These are phyloP conservation scores for Podotricha telesiphe DNA, from an alignment of 2,888 invertebrate genomes.

Conservation along the genomic window DNA sequence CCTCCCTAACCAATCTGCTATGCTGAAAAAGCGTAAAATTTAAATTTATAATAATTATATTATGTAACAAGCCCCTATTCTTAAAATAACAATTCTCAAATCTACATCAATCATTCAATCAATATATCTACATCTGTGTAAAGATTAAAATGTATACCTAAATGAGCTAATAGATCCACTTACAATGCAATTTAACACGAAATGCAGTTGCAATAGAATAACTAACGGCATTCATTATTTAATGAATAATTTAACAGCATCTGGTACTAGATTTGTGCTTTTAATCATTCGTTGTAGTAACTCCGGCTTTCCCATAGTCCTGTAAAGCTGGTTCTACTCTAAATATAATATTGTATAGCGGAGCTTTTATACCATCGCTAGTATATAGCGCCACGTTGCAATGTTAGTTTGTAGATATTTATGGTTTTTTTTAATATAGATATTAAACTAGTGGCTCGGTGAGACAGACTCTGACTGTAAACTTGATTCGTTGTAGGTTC, in stretches of 20 bases:
- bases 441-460: too few species aligned
- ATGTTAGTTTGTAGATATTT: too few species aligned
- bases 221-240: slow-evolving; percentile 69
- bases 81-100: too few species aligned
- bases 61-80: too few species aligned
- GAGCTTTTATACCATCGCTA: not conserved
- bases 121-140: not conserved
- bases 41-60: too few species aligned
- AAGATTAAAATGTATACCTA: not conserved
- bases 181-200: slow-evolving; percentile 20
- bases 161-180: slow-evolving; percentile 8
- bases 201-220: slow-evolving; percentile 59
- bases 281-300: slow-evolving; percentile 66
- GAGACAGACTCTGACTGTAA: too few species aligned
- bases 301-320: slow-evolving; percentile 53
- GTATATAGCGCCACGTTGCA: too few species aligned
- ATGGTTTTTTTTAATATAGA: too few species aligned
- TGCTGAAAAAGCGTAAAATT: not conserved
- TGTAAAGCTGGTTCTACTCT: slow-evolving; percentile 10
- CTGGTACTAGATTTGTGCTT: slow-evolving; percentile 59
- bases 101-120: too few species aligned
- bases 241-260: slow-evolving; percentile 68
- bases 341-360: not conserved
- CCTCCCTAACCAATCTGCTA: not conserved
- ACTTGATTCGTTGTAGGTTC: too few species aligned